A percentile compares a stretch with the other conserved stretches of the same genome.
These are phyloP conservation scores for Petrolisthes cinctipes DNA, from an alignment of 2,888 invertebrate genomes.

Conservation along the genomic window DNA sequence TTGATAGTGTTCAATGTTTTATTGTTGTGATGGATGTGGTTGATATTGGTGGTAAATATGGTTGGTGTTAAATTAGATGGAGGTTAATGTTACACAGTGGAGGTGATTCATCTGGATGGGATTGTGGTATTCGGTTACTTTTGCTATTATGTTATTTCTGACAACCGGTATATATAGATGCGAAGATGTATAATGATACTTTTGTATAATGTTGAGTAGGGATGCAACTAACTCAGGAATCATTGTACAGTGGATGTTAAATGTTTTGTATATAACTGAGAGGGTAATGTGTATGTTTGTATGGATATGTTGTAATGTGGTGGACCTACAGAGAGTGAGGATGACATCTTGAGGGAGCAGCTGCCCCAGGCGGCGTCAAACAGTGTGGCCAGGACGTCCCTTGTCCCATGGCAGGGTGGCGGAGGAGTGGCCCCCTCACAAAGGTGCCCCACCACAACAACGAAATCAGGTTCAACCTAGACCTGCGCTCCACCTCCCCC, in stretches of 20 bases:
- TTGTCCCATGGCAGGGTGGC: conserved; percentile 31
- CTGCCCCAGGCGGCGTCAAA: not conserved
- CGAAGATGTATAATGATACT: too few relatives aligned
- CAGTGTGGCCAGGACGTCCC: conserved; percentile 4
- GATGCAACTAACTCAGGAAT: too few relatives aligned
- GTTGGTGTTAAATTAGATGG: too few relatives aligned
- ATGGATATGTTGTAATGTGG: not conserved
- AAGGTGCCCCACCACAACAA: conserved; percentile 39
- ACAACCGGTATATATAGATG: too few relatives aligned
- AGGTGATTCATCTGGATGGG: too few relatives aligned
- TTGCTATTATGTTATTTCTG: too few relatives aligned
- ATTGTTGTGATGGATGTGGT: too few relatives aligned
- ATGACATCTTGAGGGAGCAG: not conserved
- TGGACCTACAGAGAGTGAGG: not conserved
- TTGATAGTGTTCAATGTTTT: too few relatives aligned
- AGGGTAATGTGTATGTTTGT: not conserved
- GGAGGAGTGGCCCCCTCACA: conserved; percentile 21
- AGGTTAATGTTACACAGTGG: too few relatives aligned
- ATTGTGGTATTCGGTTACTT: too few relatives aligned
- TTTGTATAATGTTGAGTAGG: too few relatives aligned
- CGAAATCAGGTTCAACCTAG: conserved; percentile 41
- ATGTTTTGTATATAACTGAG: not conserved
- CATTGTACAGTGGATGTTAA: not conserved
- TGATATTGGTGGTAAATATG: too few relatives aligned
- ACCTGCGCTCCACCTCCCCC: conserved; percentile 35